phyloP scores from a whole-genome alignment of 2,888 invertebrate species.

The Trissoscelio sp. region DNA sequence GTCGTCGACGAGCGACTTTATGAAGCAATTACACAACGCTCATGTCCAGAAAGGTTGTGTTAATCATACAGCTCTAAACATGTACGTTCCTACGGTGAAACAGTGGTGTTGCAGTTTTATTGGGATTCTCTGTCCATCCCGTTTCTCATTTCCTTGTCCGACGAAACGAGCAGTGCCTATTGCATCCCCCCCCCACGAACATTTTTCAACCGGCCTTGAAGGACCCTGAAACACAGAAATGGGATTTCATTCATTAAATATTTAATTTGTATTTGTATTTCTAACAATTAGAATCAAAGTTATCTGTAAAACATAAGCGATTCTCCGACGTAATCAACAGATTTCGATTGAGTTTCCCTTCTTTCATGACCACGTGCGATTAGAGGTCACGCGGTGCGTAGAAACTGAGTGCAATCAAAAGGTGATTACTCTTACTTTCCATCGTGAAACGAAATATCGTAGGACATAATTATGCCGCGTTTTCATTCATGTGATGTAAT shows the following conservation, averaged over 20 bases:
- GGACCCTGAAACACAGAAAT: constrained; percentile 26
- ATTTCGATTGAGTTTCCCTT: constrained; percentile 18
- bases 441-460: constrained; percentile 3
- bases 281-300: not conserved
- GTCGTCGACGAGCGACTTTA: constrained; percentile 31
- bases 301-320: not conserved
- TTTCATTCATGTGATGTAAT: constrained; percentile 34
- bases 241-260: constrained; percentile 38
- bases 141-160: constrained; percentile 50
- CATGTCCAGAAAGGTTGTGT: constrained; percentile 47
- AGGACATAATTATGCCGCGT: not conserved
- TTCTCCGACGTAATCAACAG: not conserved
- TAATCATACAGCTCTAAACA: constrained; percentile 46
- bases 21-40: constrained; percentile 59
- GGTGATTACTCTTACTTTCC: constrained; percentile 54
- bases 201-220: constrained; percentile 39
- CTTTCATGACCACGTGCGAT: constrained; percentile 35
- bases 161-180: constrained; percentile 43
- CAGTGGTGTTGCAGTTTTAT: constrained; percentile 33
- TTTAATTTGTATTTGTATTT: constrained; percentile 6
- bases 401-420: constrained; percentile 43
- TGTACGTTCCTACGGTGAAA: constrained; percentile 22
- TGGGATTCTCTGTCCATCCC: constrained; percentile 44
- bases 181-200: not conserved
- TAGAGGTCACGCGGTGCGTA: constrained; percentile 44